Conservation (phyloP, 1,140 invertebrate species). For the Drosophila rhopaloa region DNA sequence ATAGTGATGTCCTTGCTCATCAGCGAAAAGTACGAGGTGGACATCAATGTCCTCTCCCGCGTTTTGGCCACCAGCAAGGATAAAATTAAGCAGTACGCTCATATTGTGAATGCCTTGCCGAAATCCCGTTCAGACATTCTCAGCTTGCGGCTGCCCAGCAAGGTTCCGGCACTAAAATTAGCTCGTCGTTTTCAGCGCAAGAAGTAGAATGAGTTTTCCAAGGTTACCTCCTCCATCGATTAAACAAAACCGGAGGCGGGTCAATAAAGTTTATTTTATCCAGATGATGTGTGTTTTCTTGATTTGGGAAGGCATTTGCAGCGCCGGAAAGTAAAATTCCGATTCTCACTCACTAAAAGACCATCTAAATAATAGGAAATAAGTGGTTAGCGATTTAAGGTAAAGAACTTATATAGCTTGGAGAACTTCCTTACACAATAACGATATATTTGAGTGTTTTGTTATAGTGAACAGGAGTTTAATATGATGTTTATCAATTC, state of each 20-base stretch:
- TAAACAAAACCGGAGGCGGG: slow-evolving; percentile 50
- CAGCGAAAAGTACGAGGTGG: slow-evolving; percentile 65
- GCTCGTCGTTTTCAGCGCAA: slow-evolving; percentile 58
- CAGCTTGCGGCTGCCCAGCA: slow-evolving; percentile 65
- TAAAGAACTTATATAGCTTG: too few relatives aligned
- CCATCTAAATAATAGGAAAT: too few relatives aligned
- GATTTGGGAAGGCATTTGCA: not conserved
- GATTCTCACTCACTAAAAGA: too few relatives aligned
- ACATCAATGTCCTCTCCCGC: slow-evolving; percentile 55
- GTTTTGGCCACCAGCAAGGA: slow-evolving; percentile 64
- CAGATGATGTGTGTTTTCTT: not conserved
- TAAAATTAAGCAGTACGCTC: slow-evolving; percentile 70
- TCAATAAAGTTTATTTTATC: slow-evolving; percentile 42
- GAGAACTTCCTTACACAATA: too few relatives aligned
- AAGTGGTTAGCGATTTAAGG: too few relatives aligned
- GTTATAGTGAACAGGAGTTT: too few relatives aligned
- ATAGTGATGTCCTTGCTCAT: slow-evolving; percentile 74
- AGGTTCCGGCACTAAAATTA: slow-evolving; percentile 47
- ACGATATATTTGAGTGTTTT: too few relatives aligned
- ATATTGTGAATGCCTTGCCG: slow-evolving; percentile 69
- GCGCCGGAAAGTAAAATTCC: not conserved
- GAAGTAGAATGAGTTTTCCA: slow-evolving; percentile 35
- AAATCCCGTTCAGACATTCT: slow-evolving; percentile 63
- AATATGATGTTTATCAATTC: too few relatives aligned
- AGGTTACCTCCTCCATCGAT: slow-evolving; percentile 56